Percentiles rank a stretch among this genome's conserved stretches.
Evolutionary conservation across 2,113 vertebrate genomes (phyloP).

Genomic region (Pipa parva): DNA sequence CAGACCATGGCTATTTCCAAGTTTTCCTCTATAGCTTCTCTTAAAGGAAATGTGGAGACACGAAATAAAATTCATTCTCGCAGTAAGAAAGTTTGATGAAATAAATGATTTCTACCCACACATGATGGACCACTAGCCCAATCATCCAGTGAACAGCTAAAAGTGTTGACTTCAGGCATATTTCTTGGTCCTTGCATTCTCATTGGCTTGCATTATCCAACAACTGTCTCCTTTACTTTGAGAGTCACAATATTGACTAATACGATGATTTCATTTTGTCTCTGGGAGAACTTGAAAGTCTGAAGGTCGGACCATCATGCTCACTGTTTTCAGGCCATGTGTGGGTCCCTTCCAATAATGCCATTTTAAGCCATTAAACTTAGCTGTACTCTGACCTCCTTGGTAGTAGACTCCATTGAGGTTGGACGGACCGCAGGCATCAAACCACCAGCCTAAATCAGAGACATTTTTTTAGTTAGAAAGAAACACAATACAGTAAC

Average conservation of each 20-base stretch:
- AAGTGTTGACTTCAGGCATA: not conserved
- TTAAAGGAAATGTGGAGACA: too few relatives aligned
- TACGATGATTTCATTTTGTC: not conserved
- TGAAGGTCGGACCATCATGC: constrained; percentile 70
- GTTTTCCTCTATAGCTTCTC: too few relatives aligned
- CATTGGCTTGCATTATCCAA: too few relatives aligned
- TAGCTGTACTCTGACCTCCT: constrained; percentile 56
- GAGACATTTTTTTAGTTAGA: not conserved
- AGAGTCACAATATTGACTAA: too few relatives aligned
- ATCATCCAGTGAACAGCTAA: too few relatives aligned
- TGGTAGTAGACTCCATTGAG: constrained; percentile 73
- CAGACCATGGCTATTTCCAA: too few relatives aligned
- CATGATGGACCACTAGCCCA: too few relatives aligned
- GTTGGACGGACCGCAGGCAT: constrained; percentile 77
- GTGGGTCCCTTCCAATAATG: constrained; percentile 79
- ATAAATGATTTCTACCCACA: too few relatives aligned
- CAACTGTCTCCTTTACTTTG: too few relatives aligned
- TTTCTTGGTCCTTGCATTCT: not conserved
- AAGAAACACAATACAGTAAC: not conserved
- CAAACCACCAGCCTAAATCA: constrained; percentile 76
- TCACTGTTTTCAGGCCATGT: constrained; percentile 55
- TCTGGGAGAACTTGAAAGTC: constrained; percentile 69
- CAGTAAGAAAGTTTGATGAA: too few relatives aligned
- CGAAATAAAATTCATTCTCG: too few relatives aligned
- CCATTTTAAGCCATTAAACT: constrained; percentile 79